phyloP scores from a whole-genome alignment of 2,797 vertebrate species.

The Sebastes reedi region DNA sequence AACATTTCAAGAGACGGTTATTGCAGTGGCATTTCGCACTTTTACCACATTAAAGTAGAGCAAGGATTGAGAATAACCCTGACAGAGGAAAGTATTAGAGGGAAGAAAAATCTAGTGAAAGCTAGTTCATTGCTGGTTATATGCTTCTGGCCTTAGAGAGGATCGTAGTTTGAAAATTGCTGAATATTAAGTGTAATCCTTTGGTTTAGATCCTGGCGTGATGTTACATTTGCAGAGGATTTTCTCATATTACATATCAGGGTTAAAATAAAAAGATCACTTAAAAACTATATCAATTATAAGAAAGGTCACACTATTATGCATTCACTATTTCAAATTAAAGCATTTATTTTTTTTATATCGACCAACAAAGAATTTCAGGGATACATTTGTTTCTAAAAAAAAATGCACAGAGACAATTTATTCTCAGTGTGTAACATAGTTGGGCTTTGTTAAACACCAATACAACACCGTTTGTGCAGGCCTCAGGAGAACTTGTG shows the following conservation, averaged over 20 bases:
- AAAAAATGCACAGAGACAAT: not conserved
- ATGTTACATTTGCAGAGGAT: not conserved
- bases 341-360: constrained; percentile 16
- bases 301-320: not conserved
- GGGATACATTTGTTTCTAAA: not conserved
- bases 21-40: not conserved
- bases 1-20: not conserved
- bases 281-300: not conserved
- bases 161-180: not conserved
- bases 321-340: not conserved
- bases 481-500: not conserved
- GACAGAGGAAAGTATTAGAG: not conserved
- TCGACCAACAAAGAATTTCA: constrained; percentile 1
- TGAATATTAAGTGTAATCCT: not conserved
- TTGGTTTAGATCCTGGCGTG: not conserved
- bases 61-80: not conserved
- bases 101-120: not conserved
- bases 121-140: not conserved
- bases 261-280: not conserved
- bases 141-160: not conserved
- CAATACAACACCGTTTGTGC: not conserved
- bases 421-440: not conserved
- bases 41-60: not conserved
- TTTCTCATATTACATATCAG: not conserved
- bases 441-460: constrained; percentile 11